Evolutionary conservation across 2,888 invertebrate genomes (phyloP).

Genomic region (Spialia ferax): DNA sequence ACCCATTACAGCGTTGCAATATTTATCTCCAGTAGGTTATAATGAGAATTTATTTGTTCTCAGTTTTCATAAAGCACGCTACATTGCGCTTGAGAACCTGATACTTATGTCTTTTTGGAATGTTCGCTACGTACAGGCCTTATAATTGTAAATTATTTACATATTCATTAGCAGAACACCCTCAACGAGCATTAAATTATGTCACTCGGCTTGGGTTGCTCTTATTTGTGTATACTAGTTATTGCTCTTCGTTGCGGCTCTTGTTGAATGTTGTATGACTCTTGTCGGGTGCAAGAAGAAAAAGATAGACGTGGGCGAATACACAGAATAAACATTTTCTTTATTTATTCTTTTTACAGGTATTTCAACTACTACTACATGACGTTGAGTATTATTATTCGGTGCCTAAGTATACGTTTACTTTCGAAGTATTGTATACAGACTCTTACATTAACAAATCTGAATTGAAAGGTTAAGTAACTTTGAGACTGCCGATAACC

Average conservation of each 20-base stretch:
- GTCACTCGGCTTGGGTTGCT: slow-evolving; percentile 37
- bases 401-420: not conserved
- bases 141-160: slow-evolving; percentile 56
- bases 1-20: slow-evolving; percentile 72
- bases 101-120: slow-evolving; percentile 62
- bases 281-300: slow-evolving; percentile 37
- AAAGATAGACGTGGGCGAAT: slow-evolving; percentile 1
- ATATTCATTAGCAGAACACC: slow-evolving; percentile 42
- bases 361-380: not conserved
- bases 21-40: slow-evolving; percentile 72
- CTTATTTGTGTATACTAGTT: slow-evolving; percentile 37
- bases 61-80: slow-evolving; percentile 73
- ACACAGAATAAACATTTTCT: not conserved
- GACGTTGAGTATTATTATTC: no score
- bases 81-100: slow-evolving; percentile 61
- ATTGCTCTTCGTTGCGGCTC: slow-evolving; percentile 22
- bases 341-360: not conserved
- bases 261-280: slow-evolving; percentile 25
- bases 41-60: slow-evolving; percentile 79
- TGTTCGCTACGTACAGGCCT: slow-evolving; percentile 59
- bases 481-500: not conserved
- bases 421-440: not conserved
- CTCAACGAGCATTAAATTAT: slow-evolving; percentile 42
- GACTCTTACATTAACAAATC: not conserved
- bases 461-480: not conserved